Percentiles rank a stretch among this genome's conserved stretches.
Conservation (phyloP, 2,113 vertebrate species). For the Rhinogobius similis region DNA sequence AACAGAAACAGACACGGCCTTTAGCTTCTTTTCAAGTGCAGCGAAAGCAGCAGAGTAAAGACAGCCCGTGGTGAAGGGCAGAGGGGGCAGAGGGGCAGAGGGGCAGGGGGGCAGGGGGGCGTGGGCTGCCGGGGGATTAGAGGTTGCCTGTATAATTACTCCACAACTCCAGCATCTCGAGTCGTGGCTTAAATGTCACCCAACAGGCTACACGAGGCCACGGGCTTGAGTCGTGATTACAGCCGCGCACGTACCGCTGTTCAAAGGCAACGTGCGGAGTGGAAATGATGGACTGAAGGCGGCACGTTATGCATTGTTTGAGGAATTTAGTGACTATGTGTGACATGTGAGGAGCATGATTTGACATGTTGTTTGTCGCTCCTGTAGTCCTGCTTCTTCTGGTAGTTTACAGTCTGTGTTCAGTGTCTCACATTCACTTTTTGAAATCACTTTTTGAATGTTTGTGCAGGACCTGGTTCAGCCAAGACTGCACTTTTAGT, state of each 20-base stretch:
- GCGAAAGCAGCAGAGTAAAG: neutral
- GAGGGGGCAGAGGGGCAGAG: neutral
- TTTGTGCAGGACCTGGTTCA: too few relatives aligned
- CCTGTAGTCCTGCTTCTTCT: too few relatives aligned
- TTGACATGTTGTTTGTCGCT: too few relatives aligned
- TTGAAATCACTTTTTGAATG: too few relatives aligned
- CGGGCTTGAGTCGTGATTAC: constrained; percentile 20
- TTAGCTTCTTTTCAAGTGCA: neutral
- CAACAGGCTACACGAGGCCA: constrained; percentile 39
- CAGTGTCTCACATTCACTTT: too few relatives aligned
- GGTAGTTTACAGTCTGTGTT: too few relatives aligned
- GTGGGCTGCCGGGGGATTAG: constrained; percentile 49
- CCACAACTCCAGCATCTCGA: constrained; percentile 37
- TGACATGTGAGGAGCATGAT: too few relatives aligned
- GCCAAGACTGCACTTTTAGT: too few relatives aligned
- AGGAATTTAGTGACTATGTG: too few relatives aligned
- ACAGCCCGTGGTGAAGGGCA: neutral
- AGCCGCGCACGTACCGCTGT: constrained; percentile 14
- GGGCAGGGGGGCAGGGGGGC: neutral
- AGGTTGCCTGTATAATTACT: constrained; percentile 44
- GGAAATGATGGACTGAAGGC: constrained; percentile 9
- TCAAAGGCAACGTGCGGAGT: constrained; percentile 1
- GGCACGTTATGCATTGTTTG: neutral
- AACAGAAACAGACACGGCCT: neutral
- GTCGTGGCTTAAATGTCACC: constrained; percentile 43